Evolutionary conservation across 2,113 vertebrate genomes (phyloP).

Genomic region (Labeo rohita): DNA sequence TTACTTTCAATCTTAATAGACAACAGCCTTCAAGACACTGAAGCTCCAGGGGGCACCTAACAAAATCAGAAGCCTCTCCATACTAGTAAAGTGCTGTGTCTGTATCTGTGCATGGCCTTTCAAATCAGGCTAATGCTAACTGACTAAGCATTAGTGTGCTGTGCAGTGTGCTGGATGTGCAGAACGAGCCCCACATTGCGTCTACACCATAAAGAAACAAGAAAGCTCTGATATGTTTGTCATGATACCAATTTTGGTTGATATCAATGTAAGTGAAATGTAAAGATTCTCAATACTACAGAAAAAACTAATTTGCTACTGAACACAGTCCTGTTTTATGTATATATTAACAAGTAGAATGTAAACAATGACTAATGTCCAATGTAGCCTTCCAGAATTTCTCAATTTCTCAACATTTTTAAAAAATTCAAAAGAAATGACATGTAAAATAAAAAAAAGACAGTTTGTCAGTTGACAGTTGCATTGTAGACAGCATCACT

Average conservation of each 20-base stretch:
- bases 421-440: background rate
- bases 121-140: slow-evolving; percentile 58
- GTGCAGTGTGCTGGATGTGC: slow-evolving; percentile 22
- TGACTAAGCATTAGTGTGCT: slow-evolving; percentile 55
- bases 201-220: background rate
- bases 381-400: background rate
- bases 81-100: slow-evolving; percentile 36
- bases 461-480: too few relatives aligned
- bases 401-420: background rate
- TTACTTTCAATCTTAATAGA: slow-evolving; percentile 7
- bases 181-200: slow-evolving; percentile 19
- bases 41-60: slow-evolving; percentile 15
- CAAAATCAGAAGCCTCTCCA: slow-evolving; percentile 20
- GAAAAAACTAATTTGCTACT: background rate
- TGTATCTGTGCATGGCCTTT: slow-evolving; percentile 1
- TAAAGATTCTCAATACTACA: background rate
- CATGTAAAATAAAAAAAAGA: background rate
- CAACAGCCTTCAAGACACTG: background rate
- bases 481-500: too few relatives aligned
- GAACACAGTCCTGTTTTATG: background rate
- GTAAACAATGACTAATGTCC: too few relatives aligned
- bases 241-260: background rate
- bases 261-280: background rate
- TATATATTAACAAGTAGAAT: background rate
- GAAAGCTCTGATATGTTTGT: background rate